Evolutionary conservation across 2,888 invertebrate genomes (phyloP), one percentile per base, ranked within the genome.

Genomic region (Formica aserva): DNA sequence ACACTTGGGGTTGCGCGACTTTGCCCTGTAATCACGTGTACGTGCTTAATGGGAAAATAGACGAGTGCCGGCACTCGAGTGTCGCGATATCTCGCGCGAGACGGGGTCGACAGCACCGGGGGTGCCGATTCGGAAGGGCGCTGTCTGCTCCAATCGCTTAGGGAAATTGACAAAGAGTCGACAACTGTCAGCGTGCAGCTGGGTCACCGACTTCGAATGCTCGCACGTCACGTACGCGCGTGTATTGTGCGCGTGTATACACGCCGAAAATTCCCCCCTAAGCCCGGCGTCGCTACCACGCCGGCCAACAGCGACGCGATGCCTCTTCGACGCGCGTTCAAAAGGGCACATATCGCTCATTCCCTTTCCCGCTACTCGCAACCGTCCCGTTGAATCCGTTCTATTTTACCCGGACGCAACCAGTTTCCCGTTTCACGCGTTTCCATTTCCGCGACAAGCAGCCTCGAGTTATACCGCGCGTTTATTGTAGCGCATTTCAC

Each of bases 111-210:
- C 60, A 66, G 52, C 26, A 22, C 55, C n/a, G n/a, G 26, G 86
- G 71, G 81, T 74, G 87, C 77, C 83, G 80, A 66, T 85, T 78
- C 80, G 75, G 85, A 84, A 86, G 89, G 90, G 88, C 86, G 90
- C 86, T 88, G 89, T 92, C 92, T 89, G 75, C 80, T 91, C 90
- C 92, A 92, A 92, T 93, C 92, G 91, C 88, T 89, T 89, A 91
- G 91, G 91, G 89, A 93, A 92, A 92, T 92, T 92, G 92, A 93
- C 92, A 93, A 92, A 93, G 93, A 91, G 91, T 91, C 93, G 91
- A 91, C 93, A 92, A 92, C 92, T 92, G 93, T 92, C 91, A 88
- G 88, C 86, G 88, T 85, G 90, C 93, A 93, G 93, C 93, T 93
- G 93, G 92, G 91, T 91, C 91, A 91, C 91, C 89, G 85, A 91